Evolutionary conservation across 2,888 invertebrate genomes (phyloP).

Genomic region (Caenorhabditis imperialis): DNA sequence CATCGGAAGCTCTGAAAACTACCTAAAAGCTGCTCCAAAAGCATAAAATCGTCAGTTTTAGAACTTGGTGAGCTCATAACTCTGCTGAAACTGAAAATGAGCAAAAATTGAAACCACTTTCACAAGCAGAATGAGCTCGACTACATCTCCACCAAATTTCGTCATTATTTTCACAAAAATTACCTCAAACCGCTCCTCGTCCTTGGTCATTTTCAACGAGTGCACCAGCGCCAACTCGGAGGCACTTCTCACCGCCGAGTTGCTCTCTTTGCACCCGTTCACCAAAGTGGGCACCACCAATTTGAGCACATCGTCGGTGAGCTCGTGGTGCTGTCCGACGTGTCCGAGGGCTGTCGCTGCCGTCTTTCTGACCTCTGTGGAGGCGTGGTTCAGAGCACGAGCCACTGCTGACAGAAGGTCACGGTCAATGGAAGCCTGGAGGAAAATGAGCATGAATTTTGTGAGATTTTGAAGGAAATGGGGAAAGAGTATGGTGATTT

Average conservation of each 20-base stretch:
- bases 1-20: not conserved
- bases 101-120: no score
- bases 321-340: conserved; percentile 31
- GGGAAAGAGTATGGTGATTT: no score
- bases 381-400: conserved; percentile 86
- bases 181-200: conserved; percentile 78
- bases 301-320: conserved; percentile 61
- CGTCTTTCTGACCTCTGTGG: conserved; percentile 82
- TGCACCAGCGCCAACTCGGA: conserved; percentile 92
- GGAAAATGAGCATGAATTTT: no score
- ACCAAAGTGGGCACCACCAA: conserved; percentile 90
- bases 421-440: conserved; percentile 82
- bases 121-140: no score
- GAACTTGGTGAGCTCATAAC: no score
- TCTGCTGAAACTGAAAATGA: no score
- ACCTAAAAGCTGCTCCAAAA: no score
- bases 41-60: no score
- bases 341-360: conserved; percentile 58
- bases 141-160: no score
- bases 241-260: conserved; percentile 92
- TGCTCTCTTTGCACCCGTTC: conserved; percentile 98
- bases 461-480: no score
- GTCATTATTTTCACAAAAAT: no score
- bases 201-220: conserved; percentile 86
- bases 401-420: conserved; percentile 85